Evolutionary conservation across 1,140 invertebrate genomes (phyloP).

Genomic region (Neotoxoptera formosana): DNA sequence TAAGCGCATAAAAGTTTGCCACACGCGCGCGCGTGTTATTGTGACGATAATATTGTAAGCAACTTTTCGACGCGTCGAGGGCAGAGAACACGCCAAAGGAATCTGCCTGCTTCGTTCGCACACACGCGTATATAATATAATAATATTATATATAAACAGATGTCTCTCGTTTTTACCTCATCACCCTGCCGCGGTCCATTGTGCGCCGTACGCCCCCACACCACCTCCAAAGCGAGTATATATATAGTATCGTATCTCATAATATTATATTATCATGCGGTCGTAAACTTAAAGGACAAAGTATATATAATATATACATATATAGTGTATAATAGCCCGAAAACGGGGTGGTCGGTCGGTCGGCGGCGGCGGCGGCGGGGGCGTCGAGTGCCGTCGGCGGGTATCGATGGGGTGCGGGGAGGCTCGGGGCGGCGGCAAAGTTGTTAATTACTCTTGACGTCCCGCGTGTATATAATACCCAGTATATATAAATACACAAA

Average conservation of each 20-base stretch:
- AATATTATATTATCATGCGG: background rate
- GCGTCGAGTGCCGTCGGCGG: background rate
- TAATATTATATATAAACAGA: too few relatives aligned
- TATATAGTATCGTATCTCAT: background rate
- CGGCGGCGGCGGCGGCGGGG: background rate
- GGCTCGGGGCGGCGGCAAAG: background rate
- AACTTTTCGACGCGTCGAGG: background rate
- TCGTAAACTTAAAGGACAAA: constrained; percentile 49
- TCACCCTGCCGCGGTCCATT: background rate
- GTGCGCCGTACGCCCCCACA: background rate
- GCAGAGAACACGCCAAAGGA: constrained; percentile 21
- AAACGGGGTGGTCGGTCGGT: too few relatives aligned
- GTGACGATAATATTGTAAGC: background rate
- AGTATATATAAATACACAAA: background rate
- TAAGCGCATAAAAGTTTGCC: background rate
- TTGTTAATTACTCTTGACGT: constrained; percentile 58
- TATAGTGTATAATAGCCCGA: too few relatives aligned
- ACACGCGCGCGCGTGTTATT: background rate
- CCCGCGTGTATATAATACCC: background rate
- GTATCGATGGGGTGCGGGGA: too few relatives aligned
- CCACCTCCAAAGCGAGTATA: background rate
- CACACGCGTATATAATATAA: too few relatives aligned
- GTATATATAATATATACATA: too few relatives aligned
- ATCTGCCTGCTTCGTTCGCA: background rate
- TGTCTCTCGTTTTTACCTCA: background rate